Evolutionary conservation across 2,797 vertebrate species (phyloP), one percentile per base, ranked within the genome.

Genomic region (Brachyrhaphis roseni): DNA sequence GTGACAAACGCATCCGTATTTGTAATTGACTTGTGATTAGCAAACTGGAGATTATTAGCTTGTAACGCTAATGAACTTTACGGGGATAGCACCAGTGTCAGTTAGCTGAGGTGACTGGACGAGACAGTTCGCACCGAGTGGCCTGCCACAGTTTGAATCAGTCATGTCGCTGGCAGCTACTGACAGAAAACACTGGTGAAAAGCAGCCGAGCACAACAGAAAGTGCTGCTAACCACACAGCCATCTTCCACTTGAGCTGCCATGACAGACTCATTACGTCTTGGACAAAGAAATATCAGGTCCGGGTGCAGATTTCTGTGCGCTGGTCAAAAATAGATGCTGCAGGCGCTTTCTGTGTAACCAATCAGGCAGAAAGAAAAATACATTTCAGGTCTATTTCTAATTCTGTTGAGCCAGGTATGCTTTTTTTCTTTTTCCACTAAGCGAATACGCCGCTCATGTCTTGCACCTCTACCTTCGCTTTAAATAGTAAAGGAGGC

Each of bases 1-100:
- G 77, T 84, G 91, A 88, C 87, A 80, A 87, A 87, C 77, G 80
- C 82, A 78, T 88, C 78, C 1, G 39, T 66, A 84, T 89, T 89
- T 82, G 78, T 91, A 91, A 93, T 87, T 84, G 86, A 94, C 88
- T 93, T 53, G 84, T 85, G 90, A 93, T 93, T 93, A 91, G 90
- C 85, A 86, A 90, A 86, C 71, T 49, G 84, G 75, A 87, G 84
- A 88, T 93, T 89, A 93, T 94, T 90, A 90, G 72, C 82, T 91
- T 78, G 90, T 84, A 85, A 59, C 71, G 1, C 87, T 91, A 93
- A 93, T 90, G 86, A 90, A 91, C 83, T 87, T 90, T 82, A 78
- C 77, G 71, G 81, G 81, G 74, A 36, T 76, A 75, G 45, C 77
- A 16, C 46, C 43, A 4, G 5, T 81, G 83, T 89, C 78, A 49